Evolutionary conservation across 2,113 vertebrate genomes (phyloP).

Genomic region (Isichthys henryi): DNA sequence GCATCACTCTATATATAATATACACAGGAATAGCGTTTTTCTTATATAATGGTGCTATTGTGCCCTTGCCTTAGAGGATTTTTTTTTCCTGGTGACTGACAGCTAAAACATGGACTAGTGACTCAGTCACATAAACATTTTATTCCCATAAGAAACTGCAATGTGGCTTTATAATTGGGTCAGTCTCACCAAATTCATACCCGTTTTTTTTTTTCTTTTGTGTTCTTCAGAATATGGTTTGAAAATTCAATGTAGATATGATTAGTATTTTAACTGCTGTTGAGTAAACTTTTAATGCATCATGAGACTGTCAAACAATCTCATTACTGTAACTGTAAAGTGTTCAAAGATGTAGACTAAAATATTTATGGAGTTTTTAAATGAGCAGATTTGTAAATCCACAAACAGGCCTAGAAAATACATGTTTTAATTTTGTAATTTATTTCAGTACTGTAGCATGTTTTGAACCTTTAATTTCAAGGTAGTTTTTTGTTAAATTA

Average conservation of each 20-base stretch:
- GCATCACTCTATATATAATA: neutral
- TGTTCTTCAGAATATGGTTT: neutral
- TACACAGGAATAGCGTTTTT: neutral
- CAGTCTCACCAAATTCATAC: neutral
- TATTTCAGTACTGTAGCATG: neutral
- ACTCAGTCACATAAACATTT: constrained; percentile 8
- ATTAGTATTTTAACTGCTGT: neutral
- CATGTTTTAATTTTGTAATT: neutral
- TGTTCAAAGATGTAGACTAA: neutral
- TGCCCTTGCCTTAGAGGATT: neutral
- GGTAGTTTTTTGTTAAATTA: neutral
- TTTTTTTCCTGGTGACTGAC: neutral
- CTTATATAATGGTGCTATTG: constrained; percentile 12
- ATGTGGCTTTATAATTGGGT: neutral
- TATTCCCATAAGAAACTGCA: neutral
- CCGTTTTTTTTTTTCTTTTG: neutral
- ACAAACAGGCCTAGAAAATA: neutral
- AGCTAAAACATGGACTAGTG: neutral
- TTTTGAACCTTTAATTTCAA: neutral
- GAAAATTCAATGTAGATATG: neutral
- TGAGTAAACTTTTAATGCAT: neutral
- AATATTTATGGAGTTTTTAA: constrained; percentile 6
- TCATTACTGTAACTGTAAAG: neutral
- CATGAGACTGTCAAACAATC: neutral
- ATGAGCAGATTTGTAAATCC: neutral